These are phyloP conservation scores for Gephyroberyx darwinii DNA, from an alignment of 2,797 vertebrate species.

Conservation along the genomic window DNA sequence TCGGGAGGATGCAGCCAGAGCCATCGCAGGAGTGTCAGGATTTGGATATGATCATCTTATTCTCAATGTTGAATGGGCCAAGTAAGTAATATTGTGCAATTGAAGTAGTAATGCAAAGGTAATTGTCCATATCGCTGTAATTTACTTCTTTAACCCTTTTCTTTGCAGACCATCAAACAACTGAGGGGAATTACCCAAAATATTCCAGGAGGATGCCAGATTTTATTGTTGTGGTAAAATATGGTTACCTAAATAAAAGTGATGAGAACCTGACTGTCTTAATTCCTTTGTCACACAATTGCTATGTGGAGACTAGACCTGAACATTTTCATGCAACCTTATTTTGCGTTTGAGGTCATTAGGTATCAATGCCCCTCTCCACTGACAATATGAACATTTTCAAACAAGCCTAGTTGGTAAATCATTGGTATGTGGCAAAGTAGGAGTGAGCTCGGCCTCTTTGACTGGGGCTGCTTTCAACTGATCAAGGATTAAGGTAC, in stretches of 20 bases:
- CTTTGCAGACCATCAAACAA: conserved; percentile 85
- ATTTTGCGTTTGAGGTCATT: too few species aligned
- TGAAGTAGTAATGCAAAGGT: background rate
- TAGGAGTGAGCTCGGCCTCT: too few species aligned
- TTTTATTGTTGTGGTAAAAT: conserved; percentile 55
- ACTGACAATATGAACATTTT: too few species aligned
- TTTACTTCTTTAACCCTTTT: background rate
- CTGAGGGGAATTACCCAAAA: conserved; percentile 65
- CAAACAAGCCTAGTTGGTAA: too few species aligned
- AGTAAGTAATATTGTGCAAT: conserved; percentile 81
- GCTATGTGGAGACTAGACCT: background rate
- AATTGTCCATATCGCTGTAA: background rate
- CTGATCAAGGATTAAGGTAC: too few species aligned
- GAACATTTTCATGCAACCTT: too few species aligned
- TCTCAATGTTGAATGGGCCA: conserved; percentile 98
- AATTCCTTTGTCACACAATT: background rate
- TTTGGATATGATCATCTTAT: conserved; percentile 98
- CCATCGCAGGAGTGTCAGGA: conserved; percentile 93
- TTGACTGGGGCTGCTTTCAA: too few species aligned
- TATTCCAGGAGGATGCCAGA: conserved; percentile 58
- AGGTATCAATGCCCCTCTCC: too few species aligned
- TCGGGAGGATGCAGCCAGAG: conserved; percentile 92
- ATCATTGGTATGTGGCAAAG: too few species aligned
- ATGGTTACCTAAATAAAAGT: conserved; percentile 71
- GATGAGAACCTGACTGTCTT: conserved; percentile 1